Percentiles rank a stretch among this genome's conserved stretches.
phyloP scores from a whole-genome alignment of 2,797 vertebrate species.

The Fundulus diaphanus region DNA sequence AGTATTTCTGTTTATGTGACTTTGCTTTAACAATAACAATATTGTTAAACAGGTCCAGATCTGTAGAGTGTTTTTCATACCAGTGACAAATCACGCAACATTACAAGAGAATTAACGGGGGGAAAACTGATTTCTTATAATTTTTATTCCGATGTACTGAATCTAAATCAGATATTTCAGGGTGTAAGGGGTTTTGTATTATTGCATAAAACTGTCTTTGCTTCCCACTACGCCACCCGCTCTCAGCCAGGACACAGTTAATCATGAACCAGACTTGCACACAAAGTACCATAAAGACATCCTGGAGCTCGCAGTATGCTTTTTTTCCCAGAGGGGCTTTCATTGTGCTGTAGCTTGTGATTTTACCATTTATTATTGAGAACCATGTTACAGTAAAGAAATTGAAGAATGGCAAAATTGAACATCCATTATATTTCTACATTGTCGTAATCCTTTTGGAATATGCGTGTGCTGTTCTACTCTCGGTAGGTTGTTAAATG shows the following conservation, averaged over 20 bases:
- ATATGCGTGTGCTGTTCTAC: too few species aligned
- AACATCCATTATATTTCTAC: not conserved
- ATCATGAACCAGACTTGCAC: not conserved
- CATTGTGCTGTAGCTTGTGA: not conserved
- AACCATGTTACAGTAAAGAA: not conserved
- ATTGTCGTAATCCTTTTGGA: not conserved
- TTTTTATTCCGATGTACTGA: not conserved
- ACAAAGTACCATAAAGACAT: not conserved
- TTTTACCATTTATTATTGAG: not conserved
- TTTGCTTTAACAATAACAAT: not conserved
- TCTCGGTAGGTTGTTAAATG: too few species aligned
- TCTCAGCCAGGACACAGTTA: not conserved
- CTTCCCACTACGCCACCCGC: not conserved
- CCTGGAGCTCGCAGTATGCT: not conserved
- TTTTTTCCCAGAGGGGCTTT: slow-evolving; percentile 1
- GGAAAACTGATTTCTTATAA: not conserved
- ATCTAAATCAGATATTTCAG: not conserved
- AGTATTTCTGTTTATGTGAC: not conserved
- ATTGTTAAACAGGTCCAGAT: not conserved
- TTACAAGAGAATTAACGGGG: not conserved
- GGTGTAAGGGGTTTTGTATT: not conserved
- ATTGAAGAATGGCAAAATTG: not conserved
- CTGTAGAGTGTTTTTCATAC: not conserved
- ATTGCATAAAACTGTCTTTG: not conserved
- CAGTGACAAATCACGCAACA: not conserved